Evolutionary conservation across 2,113 vertebrate species (phyloP), one percentile per base, ranked within the genome.

Genomic region (Pavo muticus): DNA sequence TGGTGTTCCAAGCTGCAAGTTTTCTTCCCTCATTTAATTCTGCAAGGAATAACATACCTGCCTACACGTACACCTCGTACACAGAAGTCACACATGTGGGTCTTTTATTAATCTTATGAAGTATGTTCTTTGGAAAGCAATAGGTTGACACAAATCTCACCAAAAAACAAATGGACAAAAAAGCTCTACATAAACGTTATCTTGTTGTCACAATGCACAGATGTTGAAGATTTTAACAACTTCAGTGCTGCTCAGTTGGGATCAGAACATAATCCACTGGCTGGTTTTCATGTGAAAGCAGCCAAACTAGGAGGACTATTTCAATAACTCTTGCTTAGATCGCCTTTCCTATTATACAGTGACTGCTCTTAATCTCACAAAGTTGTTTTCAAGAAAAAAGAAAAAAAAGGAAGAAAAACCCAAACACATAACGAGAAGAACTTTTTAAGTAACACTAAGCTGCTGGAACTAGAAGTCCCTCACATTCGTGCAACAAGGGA

Each of bases 21-120:
- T 93, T 78, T 86, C 29, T 54, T 84, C 73, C 23, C 59, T 61
- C 27, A 10, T 81, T 95, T 69, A 64, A 81, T 56, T 8, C 6
- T 4, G 56, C 0, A 2, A 40, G 10, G 37, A 67, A 80, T 20
- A 72, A 71, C 0, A 1, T 30, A 85, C 0, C 10, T 47, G 35
- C n/a, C 20, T 47, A 24, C 10, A 5, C 0, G 0, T 32, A 42
- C 24, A 79, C 48, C 60, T 75, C 45, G 29, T 42, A 45, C 19
- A 60, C 10, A 5, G 18, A 60, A 74, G 30, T 29, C 37, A 59
- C 42, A 50, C 10, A 2, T 2, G 12, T 9, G 12, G 47, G 23
- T 27, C 8, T 69, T 76, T 39, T 35, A 4, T 44, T 69, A n/a
- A 63, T 39, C 1, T 0, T 18, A 63, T 10, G 10, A 80, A 76